phyloP scores from a whole-genome alignment of 1,140 invertebrate genomes.

The Meloidogyne floridensis region DNA sequence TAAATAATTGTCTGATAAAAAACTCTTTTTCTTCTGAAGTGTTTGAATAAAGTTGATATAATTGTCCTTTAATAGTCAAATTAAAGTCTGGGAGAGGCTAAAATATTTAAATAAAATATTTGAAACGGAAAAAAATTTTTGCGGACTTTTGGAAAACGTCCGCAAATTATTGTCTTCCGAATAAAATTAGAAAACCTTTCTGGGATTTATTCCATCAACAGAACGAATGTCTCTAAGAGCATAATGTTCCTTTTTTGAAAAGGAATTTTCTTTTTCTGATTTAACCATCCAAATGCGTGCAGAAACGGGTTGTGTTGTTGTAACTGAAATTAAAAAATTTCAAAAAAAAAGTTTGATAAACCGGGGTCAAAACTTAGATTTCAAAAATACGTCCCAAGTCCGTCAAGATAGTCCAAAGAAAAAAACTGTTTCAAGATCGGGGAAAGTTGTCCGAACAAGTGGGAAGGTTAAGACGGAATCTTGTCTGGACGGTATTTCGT shows the following conservation, averaged over 20 bases:
- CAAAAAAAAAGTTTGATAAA: constrained; percentile 13
- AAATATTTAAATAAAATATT: constrained; percentile 21
- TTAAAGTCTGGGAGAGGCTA: constrained; percentile 81
- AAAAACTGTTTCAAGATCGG: too few species aligned
- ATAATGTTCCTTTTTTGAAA: constrained; percentile 49
- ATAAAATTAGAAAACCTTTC: constrained; percentile 32
- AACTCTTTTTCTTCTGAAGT: constrained; percentile 77
- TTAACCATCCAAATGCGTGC: constrained; percentile 48
- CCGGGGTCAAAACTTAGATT: too few species aligned
- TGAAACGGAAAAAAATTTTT: constrained; percentile 11
- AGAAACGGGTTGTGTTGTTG: constrained; percentile 45
- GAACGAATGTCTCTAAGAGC: constrained; percentile 43
- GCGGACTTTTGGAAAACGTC: not conserved
- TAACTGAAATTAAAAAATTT: constrained; percentile 38
- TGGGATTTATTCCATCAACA: constrained; percentile 52
- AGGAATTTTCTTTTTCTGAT: constrained; percentile 41
- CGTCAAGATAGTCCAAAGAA: too few species aligned
- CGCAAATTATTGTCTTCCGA: not conserved
- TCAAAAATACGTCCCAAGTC: too few species aligned
- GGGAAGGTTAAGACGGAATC: too few species aligned
- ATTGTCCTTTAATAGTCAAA: constrained; percentile 79
- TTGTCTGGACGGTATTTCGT: too few species aligned
- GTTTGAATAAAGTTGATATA: constrained; percentile 81
- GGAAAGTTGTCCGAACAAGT: too few species aligned
- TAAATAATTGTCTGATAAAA: constrained; percentile 72